Evolutionary conservation across 2,797 vertebrate genomes (phyloP).

Genomic region (Gephyroberyx darwinii): DNA sequence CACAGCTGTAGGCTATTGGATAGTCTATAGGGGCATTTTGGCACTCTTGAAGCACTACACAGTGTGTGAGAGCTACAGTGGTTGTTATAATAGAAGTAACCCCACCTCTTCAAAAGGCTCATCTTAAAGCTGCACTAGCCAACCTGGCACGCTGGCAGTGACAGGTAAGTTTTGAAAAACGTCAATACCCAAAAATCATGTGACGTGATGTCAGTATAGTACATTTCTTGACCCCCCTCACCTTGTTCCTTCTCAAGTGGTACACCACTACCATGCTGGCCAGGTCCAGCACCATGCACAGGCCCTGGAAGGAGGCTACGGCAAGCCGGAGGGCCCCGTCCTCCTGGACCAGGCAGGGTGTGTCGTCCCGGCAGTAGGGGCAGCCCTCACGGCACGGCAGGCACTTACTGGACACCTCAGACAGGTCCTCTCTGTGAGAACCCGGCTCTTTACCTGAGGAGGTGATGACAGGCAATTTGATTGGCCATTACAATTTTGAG

Average conservation of each 20-base stretch:
- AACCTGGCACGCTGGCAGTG: no score
- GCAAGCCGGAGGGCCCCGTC: constrained; percentile 89
- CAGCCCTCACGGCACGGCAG: constrained; percentile 93
- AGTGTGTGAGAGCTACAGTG: not conserved
- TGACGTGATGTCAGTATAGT: no score
- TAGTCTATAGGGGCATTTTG: not conserved
- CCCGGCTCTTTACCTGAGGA: constrained; percentile 83
- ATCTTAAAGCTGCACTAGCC: no score
- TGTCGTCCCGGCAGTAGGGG: constrained; percentile 89
- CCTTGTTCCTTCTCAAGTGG: constrained; percentile 95
- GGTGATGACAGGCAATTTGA: not conserved
- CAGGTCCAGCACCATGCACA: constrained; percentile 89
- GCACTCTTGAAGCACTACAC: not conserved
- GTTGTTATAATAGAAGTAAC: not conserved
- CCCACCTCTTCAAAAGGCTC: not conserved
- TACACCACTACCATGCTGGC: constrained; percentile 91
- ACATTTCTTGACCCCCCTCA: constrained; percentile 65
- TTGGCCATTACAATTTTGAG: no score
- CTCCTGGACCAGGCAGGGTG: constrained; percentile 91
- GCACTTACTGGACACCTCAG: constrained; percentile 86
- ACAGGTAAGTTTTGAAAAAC: no score
- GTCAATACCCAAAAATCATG: no score
- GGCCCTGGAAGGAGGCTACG: constrained; percentile 92
- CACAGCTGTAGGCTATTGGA: not conserved
- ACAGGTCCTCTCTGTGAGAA: constrained; percentile 68